Percentiles rank a stretch among this genome's conserved stretches.
Evolutionary conservation across 2,797 vertebrate genomes (phyloP).

Genomic region (Mormyrops attenuatus): DNA sequence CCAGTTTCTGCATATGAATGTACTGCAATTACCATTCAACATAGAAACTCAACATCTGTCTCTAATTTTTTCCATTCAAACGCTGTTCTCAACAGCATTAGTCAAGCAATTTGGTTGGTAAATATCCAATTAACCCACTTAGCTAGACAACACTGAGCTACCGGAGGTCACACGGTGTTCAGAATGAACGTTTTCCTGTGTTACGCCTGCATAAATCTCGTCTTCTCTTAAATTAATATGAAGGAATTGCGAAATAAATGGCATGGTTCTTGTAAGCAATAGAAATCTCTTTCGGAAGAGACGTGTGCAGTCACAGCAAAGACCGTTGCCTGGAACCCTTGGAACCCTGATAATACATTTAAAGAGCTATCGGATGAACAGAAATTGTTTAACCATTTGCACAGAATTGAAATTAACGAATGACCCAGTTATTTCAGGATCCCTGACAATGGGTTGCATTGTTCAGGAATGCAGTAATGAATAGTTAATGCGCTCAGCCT

Average conservation of each 20-base stretch:
- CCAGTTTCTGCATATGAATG: not conserved
- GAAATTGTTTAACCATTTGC: slow-evolving; percentile 23
- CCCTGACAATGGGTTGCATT: slow-evolving; percentile 21
- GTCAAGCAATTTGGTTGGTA: slow-evolving; percentile 6
- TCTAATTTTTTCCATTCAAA: slow-evolving; percentile 10
- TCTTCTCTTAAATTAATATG: not conserved
- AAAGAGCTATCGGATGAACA: slow-evolving; percentile 41
- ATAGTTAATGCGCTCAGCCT: not conserved
- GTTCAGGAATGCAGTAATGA: not conserved
- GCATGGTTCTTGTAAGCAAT: not conserved
- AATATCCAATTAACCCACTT: slow-evolving; percentile 11
- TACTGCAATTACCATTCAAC: slow-evolving; percentile 8
- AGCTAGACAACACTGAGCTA: not conserved
- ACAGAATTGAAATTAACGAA: slow-evolving; percentile 48
- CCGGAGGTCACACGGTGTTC: not conserved
- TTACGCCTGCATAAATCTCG: not conserved
- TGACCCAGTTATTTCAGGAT: slow-evolving; percentile 44
- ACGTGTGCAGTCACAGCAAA: slow-evolving; percentile 42
- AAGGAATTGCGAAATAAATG: not conserved
- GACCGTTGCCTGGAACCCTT: slow-evolving; percentile 45
- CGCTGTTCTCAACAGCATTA: not conserved
- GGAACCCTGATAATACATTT: slow-evolving; percentile 56
- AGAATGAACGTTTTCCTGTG: not conserved
- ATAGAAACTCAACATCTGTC: slow-evolving; percentile 1
- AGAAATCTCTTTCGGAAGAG: not conserved